Percentiles rank a stretch among this genome's conserved stretches.
These are phyloP conservation scores for Erpobdella octoculata DNA, from an alignment of 2,888 invertebrate species.

Conservation along the genomic window DNA sequence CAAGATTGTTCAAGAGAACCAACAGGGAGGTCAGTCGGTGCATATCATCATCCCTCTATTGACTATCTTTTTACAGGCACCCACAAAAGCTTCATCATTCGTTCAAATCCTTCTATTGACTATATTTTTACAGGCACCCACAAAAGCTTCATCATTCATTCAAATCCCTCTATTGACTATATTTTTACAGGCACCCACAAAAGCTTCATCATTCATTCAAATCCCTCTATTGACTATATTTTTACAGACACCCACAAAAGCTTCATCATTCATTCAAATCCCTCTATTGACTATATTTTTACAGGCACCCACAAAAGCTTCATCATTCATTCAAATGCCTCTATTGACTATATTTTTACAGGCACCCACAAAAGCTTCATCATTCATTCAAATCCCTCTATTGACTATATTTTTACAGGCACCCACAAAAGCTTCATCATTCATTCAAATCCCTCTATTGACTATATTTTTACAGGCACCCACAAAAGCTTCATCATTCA, in stretches of 20 bases:
- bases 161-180: constrained; percentile 40
- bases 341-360: no score
- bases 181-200: constrained; percentile 32
- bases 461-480: constrained; percentile 32
- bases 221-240: constrained; percentile 40
- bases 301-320: constrained; percentile 41
- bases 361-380: constrained; percentile 42
- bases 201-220: constrained; percentile 46
- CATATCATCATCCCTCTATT: background rate
- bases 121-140: constrained; percentile 32
- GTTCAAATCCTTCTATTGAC: constrained; percentile 41
- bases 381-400: constrained; percentile 42
- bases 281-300: no score
- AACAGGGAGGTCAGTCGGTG: constrained; percentile 62
- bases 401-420: constrained; percentile 30
- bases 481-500: constrained; percentile 45
- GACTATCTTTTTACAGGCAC: constrained; percentile 25
- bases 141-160: constrained; percentile 46
- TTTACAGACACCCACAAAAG: constrained; percentile 37
- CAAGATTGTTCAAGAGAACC: constrained; percentile 80
- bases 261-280: constrained; percentile 45
- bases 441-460: constrained; percentile 42
- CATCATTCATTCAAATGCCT: constrained; percentile 42
- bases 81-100: constrained; percentile 45
- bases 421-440: constrained; percentile 43